Base-by-base conservation (phyloP, 2,113 vertebrate species). In the Aspiorhynchus laticeps region DNA sequence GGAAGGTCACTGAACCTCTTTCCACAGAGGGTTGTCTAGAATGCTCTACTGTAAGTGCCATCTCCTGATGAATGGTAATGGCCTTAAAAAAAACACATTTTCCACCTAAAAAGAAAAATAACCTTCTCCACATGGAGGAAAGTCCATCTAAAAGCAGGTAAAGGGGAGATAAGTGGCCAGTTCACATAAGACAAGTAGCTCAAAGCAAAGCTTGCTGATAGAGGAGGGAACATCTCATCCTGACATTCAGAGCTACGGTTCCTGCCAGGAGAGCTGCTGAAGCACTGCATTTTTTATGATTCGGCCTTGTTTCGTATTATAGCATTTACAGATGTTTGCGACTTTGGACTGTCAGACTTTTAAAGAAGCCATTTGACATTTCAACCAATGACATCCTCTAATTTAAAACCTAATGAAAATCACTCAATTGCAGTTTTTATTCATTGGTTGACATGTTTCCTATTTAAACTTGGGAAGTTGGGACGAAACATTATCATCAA, bases 271-370 rank as follows among this genome's bases (percentile, higher is more conserved):
- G 89, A 75, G 81, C 91, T 86, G 89, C 91, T 91, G 91, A 94
- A 90, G 91, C 92, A 89, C 88, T 94, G 93, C 93, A 93, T 95
- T 91, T 94, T 95, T 94, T 89, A 93, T 93, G 91, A 94, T 92
- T 85, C 90, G 90, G 90, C 87, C 90, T 91, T 90, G 90, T 93
- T 94, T 91, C 90, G 93, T 93, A 93, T 93, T 94, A 93, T 91
- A 93, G 56, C 74, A 84, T 74, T 84, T 75, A 84, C 69, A 38
- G 33, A 75, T 28, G 8, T 59, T 59, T 84, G 69, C 48, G 14
- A 41, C 43, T 74, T 38, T 31, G 24, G 67, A 73, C 24, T 74
- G 69, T 38, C 48, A 48, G 61, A 83, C 61, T 56, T 84, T 53
- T 56, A 84, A 36, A 74, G 7, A 74, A 74, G 26, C 43, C 19